Evolutionary conservation across 2,113 vertebrate genomes (phyloP).

Genomic region (Galemys pyrenaicus): DNA sequence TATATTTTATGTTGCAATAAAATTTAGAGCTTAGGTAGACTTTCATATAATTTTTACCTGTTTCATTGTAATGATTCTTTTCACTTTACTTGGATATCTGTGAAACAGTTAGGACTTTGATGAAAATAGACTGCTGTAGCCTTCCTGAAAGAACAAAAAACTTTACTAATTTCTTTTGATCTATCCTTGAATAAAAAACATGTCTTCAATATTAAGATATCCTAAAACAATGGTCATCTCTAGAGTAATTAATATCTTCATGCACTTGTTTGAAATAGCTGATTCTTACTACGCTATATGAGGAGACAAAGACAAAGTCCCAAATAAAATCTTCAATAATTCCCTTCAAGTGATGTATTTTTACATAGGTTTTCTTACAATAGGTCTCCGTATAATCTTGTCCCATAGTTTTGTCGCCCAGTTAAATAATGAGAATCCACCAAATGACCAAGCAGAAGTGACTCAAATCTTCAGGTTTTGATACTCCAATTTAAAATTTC

Average conservation of each 20-base stretch:
- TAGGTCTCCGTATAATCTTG: background rate
- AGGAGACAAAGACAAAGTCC: background rate
- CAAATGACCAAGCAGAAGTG: background rate
- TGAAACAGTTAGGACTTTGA: background rate
- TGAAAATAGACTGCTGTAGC: background rate
- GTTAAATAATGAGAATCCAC: background rate
- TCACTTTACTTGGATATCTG: background rate
- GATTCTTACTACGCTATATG: background rate
- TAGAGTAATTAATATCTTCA: background rate
- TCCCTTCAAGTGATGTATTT: background rate
- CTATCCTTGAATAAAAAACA: background rate
- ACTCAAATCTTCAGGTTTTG: background rate
- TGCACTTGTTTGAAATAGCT: background rate
- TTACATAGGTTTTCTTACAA: background rate
- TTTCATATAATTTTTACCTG: background rate
- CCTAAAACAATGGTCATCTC: background rate
- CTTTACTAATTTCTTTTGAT: background rate
- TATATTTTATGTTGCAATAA: background rate
- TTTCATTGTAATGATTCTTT: background rate
- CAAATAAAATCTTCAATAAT: background rate
- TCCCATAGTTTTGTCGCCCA: background rate
- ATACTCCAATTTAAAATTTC: conserved; percentile 14
- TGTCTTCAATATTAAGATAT: background rate
- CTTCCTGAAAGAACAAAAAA: background rate
- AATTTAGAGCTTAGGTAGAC: background rate